Conservation (phyloP, 2,797 vertebrate species). For the Sarcoramphus papa region DNA sequence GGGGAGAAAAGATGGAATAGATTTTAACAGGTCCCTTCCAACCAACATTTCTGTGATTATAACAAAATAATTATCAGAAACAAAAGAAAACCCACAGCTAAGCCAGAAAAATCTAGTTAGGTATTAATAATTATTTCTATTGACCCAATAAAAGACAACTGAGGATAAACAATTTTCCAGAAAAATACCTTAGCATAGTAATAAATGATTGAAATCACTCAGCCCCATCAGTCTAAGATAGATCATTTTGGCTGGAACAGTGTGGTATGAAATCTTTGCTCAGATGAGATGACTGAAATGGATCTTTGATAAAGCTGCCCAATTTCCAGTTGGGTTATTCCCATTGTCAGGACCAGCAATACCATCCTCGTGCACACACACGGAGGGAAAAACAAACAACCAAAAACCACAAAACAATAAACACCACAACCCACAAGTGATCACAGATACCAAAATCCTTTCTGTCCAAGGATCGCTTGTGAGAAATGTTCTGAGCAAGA, state of each 20-base stretch:
- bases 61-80: neutral
- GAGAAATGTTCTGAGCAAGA: neutral
- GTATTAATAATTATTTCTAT: neutral
- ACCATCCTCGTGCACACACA: neutral
- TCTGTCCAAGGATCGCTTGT: neutral
- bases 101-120: neutral
- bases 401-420: neutral
- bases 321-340: neutral
- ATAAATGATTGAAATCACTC: neutral
- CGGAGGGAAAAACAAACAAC: neutral
- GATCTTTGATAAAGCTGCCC: neutral
- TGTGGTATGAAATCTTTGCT: neutral
- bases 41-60: neutral
- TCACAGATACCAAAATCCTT: neutral
- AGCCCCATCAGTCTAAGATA: neutral
- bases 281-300: neutral
- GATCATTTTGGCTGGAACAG: neutral
- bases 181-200: neutral
- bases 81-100: neutral
- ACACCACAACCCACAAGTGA: neutral
- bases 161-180: neutral
- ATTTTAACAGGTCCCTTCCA: neutral
- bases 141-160: too few relatives aligned
- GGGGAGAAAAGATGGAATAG: neutral
- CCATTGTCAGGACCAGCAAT: neutral